Conservation (phyloP, 2,888 invertebrate genomes). For the Ormyrus rosae region DNA sequence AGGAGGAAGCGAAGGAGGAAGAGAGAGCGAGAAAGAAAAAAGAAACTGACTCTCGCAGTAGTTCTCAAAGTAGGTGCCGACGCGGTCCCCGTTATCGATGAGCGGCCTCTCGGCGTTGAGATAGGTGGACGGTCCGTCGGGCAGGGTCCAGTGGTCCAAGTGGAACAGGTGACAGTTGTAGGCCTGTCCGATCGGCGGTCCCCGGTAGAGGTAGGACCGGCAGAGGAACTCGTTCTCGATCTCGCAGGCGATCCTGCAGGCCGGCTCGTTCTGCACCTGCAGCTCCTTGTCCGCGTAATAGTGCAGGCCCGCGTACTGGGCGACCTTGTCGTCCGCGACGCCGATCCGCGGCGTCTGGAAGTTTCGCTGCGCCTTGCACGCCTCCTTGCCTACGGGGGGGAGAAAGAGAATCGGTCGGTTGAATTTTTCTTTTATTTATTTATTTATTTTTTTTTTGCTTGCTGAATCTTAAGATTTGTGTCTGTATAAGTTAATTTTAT, state of each 20-base stretch:
- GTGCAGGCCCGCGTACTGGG: slow-evolving; percentile 93
- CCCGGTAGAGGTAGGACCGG: slow-evolving; percentile 86
- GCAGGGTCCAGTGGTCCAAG: slow-evolving; percentile 92
- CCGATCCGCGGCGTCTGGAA: slow-evolving; percentile 91
- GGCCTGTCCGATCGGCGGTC: slow-evolving; percentile 82
- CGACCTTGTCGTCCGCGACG: slow-evolving; percentile 93
- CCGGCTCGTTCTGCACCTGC: slow-evolving; percentile 91
- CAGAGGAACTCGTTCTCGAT: slow-evolving; percentile 95
- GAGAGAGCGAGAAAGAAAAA: neutral
- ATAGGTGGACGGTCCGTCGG: slow-evolving; percentile 94
- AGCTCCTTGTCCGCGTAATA: slow-evolving; percentile 96
- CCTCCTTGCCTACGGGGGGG: slow-evolving; percentile 80
- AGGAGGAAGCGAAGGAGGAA: too few relatives aligned
- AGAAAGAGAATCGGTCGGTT: neutral
- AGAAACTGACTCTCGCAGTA: slow-evolving; percentile 89
- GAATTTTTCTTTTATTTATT: too few relatives aligned
- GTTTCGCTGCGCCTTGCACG: slow-evolving; percentile 89
- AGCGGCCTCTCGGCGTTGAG: slow-evolving; percentile 92
- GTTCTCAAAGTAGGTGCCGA: slow-evolving; percentile 93
- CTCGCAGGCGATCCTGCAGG: slow-evolving; percentile 93
- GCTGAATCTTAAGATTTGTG: too few relatives aligned
- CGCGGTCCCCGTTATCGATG: slow-evolving; percentile 92
- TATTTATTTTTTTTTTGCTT: too few relatives aligned
- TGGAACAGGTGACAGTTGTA: slow-evolving; percentile 96
- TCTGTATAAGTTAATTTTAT: too few relatives aligned